phyloP scores from a whole-genome alignment of 2,888 invertebrate genomes.

The Itoplectis maculator region DNA sequence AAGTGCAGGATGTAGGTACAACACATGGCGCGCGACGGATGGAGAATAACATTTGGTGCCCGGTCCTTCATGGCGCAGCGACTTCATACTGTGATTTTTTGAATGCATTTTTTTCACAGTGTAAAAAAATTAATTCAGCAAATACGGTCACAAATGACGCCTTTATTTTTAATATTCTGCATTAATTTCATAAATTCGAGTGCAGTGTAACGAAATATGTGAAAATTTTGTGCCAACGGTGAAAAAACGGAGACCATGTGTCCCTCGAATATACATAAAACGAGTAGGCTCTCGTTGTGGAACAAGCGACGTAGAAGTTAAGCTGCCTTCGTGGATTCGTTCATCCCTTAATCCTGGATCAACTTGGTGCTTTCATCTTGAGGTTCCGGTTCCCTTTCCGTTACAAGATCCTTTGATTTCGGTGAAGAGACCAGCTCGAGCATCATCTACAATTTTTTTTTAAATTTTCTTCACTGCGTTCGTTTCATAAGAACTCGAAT shows the following conservation, averaged over 20 bases:
- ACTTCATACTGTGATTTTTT: neutral
- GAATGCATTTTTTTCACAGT: neutral
- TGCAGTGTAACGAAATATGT: neutral
- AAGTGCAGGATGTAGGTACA: constrained; percentile 31
- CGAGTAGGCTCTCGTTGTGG: neutral
- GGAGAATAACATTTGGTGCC: neutral
- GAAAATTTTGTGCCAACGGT: constrained; percentile 15
- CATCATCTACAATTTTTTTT: neutral
- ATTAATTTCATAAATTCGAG: neutral
- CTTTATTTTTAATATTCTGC: neutral
- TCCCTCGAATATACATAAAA: neutral
- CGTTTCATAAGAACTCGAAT: neutral
- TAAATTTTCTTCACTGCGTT: neutral
- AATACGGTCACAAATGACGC: neutral
- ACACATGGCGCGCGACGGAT: neutral
- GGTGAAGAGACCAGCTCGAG: neutral
- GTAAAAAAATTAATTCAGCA: too few species aligned
- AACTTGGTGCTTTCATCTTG: constrained; percentile 73
- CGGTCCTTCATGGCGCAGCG: neutral
- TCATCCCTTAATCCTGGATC: constrained; percentile 76
- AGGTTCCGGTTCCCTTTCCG: constrained; percentile 67
- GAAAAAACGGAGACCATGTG: neutral
- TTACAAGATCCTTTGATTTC: constrained; percentile 71
- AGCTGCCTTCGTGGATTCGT: constrained; percentile 60
- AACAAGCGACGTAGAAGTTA: neutral